Evolutionary conservation across 2,888 invertebrate genomes (phyloP).

Genomic region (Nomada goodeniana): DNA sequence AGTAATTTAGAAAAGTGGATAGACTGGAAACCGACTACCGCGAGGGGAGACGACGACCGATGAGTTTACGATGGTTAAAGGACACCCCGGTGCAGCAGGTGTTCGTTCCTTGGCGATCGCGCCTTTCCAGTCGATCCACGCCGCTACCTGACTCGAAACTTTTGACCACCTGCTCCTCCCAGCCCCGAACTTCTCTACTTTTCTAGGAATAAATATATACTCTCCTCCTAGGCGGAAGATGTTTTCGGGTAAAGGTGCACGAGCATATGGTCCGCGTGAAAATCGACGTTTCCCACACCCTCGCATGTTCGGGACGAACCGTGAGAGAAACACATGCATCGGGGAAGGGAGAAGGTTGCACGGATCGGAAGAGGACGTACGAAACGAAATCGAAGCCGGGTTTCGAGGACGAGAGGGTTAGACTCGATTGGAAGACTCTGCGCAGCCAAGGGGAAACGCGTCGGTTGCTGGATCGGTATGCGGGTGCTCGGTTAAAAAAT

Average conservation of each 20-base stretch:
- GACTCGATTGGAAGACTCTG: background rate
- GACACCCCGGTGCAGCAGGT: conserved; percentile 73
- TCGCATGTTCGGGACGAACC: background rate
- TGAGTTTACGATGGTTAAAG: conserved; percentile 30
- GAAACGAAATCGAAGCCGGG: conserved; percentile 53
- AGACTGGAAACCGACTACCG: background rate
- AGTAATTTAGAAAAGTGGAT: background rate
- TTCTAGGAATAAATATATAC: conserved; percentile 31
- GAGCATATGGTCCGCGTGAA: conserved; percentile 47
- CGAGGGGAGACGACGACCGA: background rate
- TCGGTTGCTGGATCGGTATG: conserved; percentile 6
- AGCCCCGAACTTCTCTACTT: conserved; percentile 42
- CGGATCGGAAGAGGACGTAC: background rate
- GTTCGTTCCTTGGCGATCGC: conserved; percentile 64
- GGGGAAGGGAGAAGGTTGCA: background rate
- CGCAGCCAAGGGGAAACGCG: conserved; percentile 36
- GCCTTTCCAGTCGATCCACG: conserved; percentile 36
- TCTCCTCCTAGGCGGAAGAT: background rate
- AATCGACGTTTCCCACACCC: conserved; percentile 48
- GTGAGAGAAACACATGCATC: background rate
- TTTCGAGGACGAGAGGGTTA: conserved; percentile 40
- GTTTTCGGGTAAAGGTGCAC: conserved; percentile 36
- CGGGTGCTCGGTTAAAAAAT: conserved; percentile 21
- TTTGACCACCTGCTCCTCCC: conserved; percentile 71
- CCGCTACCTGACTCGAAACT: conserved; percentile 67